These are phyloP conservation scores for Andrena camellia DNA, from an alignment of 2,888 invertebrate species.

Conservation along the genomic window DNA sequence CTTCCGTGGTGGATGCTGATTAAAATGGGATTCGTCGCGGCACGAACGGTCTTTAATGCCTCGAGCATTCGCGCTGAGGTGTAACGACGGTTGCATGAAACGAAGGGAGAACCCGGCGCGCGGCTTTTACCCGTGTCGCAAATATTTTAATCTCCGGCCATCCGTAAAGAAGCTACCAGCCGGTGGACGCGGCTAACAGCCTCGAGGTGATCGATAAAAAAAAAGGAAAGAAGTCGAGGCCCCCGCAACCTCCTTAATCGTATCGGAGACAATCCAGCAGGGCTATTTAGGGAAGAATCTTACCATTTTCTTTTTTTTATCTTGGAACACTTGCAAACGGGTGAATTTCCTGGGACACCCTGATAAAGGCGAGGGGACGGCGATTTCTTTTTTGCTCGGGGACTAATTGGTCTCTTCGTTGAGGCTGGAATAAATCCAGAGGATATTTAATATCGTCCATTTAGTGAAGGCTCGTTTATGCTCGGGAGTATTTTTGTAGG, in stretches of 20 bases:
- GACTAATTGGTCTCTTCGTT: background rate
- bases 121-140: conserved; percentile 16
- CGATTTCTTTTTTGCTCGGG: background rate
- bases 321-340: conserved; percentile 1
- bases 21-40: conserved; percentile 48
- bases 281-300: conserved; percentile 19
- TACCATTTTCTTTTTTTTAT: conserved; percentile 20
- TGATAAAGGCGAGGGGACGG: background rate
- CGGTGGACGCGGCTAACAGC: conserved; percentile 1
- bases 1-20: conserved; percentile 2
- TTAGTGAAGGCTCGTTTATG: background rate
- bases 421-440: background rate
- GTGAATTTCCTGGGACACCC: conserved; percentile 16
- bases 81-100: background rate
- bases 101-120: background rate
- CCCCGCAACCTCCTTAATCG: conserved; percentile 44
- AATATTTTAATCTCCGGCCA: conserved; percentile 43
- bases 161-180: conserved; percentile 46
- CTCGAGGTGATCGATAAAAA: conserved; percentile 49
- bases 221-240: conserved; percentile 26
- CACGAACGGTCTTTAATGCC: conserved; percentile 4
- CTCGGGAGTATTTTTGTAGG: too few relatives aligned
- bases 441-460: background rate
- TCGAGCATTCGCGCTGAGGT: background rate
- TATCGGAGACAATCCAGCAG: conserved; percentile 29